phyloP scores from a whole-genome alignment of 2,113 vertebrate species.

The Anser brachyrhynchus region DNA sequence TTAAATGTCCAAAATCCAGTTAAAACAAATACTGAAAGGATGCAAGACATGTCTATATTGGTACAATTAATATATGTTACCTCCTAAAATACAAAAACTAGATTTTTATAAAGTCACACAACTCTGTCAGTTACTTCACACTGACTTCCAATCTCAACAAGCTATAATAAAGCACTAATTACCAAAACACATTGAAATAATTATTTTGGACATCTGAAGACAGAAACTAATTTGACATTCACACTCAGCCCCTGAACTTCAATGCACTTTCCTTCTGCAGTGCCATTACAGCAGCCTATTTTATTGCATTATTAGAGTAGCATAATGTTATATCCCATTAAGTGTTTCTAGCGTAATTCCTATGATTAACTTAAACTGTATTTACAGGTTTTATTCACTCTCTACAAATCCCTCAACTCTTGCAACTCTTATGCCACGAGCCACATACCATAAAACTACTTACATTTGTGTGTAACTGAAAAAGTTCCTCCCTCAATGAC shows the following conservation, averaged over 20 bases:
- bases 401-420: not conserved
- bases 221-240: not conserved
- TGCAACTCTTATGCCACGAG: not conserved
- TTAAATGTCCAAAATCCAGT: not conserved
- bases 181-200: not conserved
- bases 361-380: not conserved
- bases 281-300: not conserved
- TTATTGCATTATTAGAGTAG: not conserved
- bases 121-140: not conserved
- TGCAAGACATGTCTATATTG: not conserved
- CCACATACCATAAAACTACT: not conserved
- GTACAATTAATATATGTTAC: not conserved
- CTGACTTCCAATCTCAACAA: not conserved
- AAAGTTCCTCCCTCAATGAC: not conserved
- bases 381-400: not conserved
- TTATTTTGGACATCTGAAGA: not conserved
- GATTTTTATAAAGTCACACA: not conserved
- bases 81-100: not conserved
- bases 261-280: not conserved
- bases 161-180: not conserved
- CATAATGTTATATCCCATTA: not conserved
- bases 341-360: not conserved
- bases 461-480: fast-evolving
- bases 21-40: not conserved
- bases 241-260: not conserved